phyloP scores from a whole-genome alignment of 2,797 vertebrate genomes.

The Bufotes viridis region DNA sequence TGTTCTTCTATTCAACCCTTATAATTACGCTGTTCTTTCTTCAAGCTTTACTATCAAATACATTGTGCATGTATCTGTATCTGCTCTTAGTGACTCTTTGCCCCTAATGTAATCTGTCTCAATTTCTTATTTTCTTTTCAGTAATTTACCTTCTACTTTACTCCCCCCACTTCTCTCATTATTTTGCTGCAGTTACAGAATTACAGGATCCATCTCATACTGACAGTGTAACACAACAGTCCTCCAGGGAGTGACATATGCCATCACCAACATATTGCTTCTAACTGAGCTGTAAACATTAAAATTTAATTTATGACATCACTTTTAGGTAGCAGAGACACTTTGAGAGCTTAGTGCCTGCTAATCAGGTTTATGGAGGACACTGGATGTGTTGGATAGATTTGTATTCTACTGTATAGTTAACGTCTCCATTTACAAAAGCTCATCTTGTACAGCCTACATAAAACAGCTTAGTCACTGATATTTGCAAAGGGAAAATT shows the following conservation, averaged over 20 bases:
- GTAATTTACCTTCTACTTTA: background rate
- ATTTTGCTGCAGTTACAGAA: slow-evolving; percentile 37
- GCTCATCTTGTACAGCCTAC: no score
- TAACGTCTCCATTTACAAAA: background rate
- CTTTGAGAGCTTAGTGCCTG: background rate
- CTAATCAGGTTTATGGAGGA: background rate
- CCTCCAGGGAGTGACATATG: background rate
- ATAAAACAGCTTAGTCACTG: background rate
- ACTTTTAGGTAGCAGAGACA: background rate
- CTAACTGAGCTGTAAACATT: background rate
- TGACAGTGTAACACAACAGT: slow-evolving; percentile 21
- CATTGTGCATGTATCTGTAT: slow-evolving; percentile 31
- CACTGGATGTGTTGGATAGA: background rate
- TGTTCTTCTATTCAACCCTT: slow-evolving; percentile 10
- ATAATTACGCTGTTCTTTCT: background rate
- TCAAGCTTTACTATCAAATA: background rate
- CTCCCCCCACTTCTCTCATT: background rate
- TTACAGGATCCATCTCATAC: slow-evolving; percentile 19
- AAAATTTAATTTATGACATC: background rate
- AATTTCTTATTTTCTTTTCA: background rate
- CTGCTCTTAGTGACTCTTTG: slow-evolving; percentile 12
- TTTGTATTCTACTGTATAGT: background rate
- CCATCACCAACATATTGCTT: background rate
- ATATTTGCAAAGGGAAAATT: background rate
- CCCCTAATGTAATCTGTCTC: background rate